A percentile compares a stretch with the other conserved stretches of the same genome.
Evolutionary conservation across 2,797 vertebrate species (phyloP).

Genomic region (Acanthurus tractus): DNA sequence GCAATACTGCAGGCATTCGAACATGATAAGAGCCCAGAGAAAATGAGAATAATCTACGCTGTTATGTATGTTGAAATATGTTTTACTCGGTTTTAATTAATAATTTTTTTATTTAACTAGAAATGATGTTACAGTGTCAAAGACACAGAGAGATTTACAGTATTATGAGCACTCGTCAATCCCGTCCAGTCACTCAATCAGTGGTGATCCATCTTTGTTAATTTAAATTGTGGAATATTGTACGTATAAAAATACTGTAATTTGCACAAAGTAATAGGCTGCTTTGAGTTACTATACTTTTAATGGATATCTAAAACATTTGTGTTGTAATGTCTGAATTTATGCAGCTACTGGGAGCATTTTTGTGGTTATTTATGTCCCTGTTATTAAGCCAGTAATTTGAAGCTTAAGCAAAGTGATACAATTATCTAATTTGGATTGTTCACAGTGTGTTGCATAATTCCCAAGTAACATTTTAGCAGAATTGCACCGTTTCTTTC

Average conservation of each 20-base stretch:
- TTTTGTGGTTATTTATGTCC: slow-evolving; percentile 55
- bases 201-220: slow-evolving; percentile 45
- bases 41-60: slow-evolving; percentile 9
- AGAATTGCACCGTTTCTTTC: slow-evolving; percentile 12
- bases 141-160: slow-evolving; percentile 2
- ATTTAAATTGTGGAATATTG: slow-evolving; percentile 45
- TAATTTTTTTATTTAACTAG: slow-evolving; percentile 40
- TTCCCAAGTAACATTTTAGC: slow-evolving; percentile 19
- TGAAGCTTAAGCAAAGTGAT: slow-evolving; percentile 56
- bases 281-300: slow-evolving; percentile 52
- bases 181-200: slow-evolving; percentile 45
- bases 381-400: slow-evolving; percentile 62
- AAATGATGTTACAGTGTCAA: slow-evolving; percentile 13
- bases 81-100: slow-evolving; percentile 31
- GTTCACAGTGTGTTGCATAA: slow-evolving; percentile 41
- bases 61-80: slow-evolving; percentile 4
- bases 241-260: slow-evolving; percentile 49
- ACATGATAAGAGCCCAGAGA: slow-evolving; percentile 22
- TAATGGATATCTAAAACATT: slow-evolving; percentile 54
- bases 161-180: slow-evolving; percentile 46
- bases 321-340: slow-evolving; percentile 56
- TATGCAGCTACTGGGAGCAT: slow-evolving; percentile 61
- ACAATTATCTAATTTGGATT: slow-evolving; percentile 59
- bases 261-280: slow-evolving; percentile 66
- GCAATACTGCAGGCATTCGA: slow-evolving; percentile 19